These are phyloP conservation scores for Herpetotheres cachinnans DNA, from an alignment of 2,113 vertebrate species.

Conservation along the genomic window DNA sequence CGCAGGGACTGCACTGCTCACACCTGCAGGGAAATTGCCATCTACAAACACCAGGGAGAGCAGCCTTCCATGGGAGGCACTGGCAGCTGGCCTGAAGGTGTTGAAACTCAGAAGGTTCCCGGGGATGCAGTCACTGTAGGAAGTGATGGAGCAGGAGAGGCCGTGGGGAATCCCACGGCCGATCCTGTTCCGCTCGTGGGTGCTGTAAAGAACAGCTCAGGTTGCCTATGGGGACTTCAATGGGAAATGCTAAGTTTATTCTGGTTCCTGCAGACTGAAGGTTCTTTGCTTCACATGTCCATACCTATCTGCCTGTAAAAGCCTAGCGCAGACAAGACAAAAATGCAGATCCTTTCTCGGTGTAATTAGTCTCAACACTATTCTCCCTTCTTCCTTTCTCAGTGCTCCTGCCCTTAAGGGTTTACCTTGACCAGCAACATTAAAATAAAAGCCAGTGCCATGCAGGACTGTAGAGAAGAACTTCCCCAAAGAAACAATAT, in stretches of 20 bases:
- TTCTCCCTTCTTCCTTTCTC: background rate
- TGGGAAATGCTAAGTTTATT: background rate
- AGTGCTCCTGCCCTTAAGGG: background rate
- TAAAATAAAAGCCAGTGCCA: background rate
- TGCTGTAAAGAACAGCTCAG: background rate
- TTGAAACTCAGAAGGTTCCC: background rate
- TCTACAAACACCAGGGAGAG: background rate
- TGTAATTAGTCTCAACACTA: background rate
- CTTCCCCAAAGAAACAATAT: background rate
- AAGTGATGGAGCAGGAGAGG: background rate
- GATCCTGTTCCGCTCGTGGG: background rate
- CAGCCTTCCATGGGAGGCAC: background rate
- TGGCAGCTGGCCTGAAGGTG: background rate
- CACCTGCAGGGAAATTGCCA: background rate
- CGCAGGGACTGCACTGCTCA: background rate
- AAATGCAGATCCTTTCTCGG: background rate
- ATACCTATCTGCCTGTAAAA: background rate
- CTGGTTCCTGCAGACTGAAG: background rate
- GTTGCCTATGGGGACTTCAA: background rate
- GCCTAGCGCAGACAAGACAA: background rate
- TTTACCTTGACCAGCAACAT: background rate
- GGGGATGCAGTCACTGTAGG: background rate
- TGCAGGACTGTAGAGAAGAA: background rate
- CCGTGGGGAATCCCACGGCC: rapidly evolving
- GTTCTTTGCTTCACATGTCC: background rate